Evolutionary conservation across 2,113 vertebrate genomes (phyloP).

Genomic region (Rafetus swinhoei): DNA sequence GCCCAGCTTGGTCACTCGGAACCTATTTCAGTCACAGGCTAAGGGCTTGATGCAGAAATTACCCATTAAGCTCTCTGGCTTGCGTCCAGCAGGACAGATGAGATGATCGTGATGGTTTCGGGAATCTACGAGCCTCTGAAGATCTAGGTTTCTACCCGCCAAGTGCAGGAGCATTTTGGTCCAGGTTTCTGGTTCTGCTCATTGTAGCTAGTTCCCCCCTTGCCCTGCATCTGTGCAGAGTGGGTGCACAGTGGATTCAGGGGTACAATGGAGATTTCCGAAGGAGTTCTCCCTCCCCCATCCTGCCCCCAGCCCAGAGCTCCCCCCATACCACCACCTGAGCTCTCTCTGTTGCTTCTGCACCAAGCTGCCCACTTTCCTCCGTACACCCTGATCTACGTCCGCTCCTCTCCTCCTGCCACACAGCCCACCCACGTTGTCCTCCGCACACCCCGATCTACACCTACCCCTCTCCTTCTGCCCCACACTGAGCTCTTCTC

Average conservation of each 20-base stretch:
- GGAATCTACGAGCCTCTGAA: neutral
- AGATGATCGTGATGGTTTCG: neutral
- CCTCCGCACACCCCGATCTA: neutral
- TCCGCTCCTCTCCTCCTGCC: too few species aligned
- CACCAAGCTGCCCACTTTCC: neutral
- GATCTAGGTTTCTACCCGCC: neutral
- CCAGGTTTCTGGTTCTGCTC: neutral
- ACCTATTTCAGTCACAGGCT: neutral
- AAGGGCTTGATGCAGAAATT: neutral
- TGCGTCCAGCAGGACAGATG: neutral
- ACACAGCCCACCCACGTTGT: neutral
- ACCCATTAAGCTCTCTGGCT: neutral
- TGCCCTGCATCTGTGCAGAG: neutral
- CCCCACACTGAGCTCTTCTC: too few species aligned
- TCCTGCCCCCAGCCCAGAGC: neutral
- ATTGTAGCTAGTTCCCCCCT: neutral
- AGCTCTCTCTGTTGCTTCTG: neutral
- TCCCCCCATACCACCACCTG: neutral
- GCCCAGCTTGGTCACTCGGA: neutral
- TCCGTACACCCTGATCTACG: too few species aligned
- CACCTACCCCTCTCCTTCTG: neutral
- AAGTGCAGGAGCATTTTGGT: neutral
- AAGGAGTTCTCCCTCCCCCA: neutral
- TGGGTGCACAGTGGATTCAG: neutral
- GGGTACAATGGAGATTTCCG: neutral